Conservation (phyloP, 2,113 vertebrate species). For the Dipodomys stephensi region DNA sequence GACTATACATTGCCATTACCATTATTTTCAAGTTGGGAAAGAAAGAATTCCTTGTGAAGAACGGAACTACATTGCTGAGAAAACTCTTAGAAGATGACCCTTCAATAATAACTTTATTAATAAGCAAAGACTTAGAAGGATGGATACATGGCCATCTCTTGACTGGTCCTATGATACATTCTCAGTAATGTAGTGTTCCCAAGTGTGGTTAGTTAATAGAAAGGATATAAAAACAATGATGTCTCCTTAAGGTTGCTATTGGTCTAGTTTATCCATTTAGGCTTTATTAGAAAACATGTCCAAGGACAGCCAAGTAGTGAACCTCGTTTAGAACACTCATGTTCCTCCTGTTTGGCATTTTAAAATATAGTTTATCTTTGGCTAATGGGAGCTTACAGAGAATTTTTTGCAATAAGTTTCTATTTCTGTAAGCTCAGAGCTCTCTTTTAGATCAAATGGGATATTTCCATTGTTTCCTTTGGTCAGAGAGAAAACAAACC, state of each 20-base stretch:
- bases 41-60: not conserved
- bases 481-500: not conserved
- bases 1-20: no score
- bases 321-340: not conserved
- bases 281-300: conserved; percentile 48
- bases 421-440: conserved; percentile 18
- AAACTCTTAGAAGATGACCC: not conserved
- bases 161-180: conserved; percentile 19
- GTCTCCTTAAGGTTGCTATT: not conserved
- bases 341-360: not conserved
- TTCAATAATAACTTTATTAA: not conserved
- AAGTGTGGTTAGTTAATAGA: conserved; percentile 50
- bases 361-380: not conserved
- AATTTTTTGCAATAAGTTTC: not conserved
- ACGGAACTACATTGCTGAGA: not conserved
- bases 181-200: conserved; percentile 41
- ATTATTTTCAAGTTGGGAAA: not conserved
- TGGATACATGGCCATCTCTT: not conserved
- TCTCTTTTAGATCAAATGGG: conserved; percentile 26
- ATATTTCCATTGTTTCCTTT: conserved; percentile 27
- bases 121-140: conserved; percentile 13
- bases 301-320: not conserved
- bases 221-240: conserved; percentile 52
- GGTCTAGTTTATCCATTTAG: conserved; percentile 22
- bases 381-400: not conserved